phyloP scores from a whole-genome alignment of 2,888 invertebrate species.

The Drosophila picticornis region DNA sequence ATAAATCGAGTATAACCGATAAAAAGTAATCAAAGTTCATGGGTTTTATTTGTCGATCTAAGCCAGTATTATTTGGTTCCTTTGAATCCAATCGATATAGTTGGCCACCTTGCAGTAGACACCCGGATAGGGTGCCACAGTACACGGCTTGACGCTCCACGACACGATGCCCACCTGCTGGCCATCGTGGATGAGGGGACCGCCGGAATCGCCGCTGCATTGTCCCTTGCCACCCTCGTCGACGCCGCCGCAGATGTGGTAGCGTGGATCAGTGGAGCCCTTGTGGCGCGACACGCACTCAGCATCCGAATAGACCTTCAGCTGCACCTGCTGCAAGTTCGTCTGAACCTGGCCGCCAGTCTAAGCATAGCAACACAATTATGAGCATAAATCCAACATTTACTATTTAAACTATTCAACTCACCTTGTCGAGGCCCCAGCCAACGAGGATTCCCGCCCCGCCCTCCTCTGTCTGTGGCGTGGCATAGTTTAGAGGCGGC shows the following conservation, averaged over 20 bases:
- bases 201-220: slow-evolving; percentile 84
- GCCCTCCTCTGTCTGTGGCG: slow-evolving; percentile 66
- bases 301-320: slow-evolving; percentile 83
- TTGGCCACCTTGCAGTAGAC: slow-evolving; percentile 85
- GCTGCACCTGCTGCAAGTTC: slow-evolving; percentile 82
- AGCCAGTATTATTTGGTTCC: slow-evolving; percentile 63
- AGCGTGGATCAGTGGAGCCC: slow-evolving; percentile 60
- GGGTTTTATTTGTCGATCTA: slow-evolving; percentile 19
- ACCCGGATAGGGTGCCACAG: slow-evolving; percentile 84
- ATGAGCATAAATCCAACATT: not conserved
- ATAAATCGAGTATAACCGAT: not conserved
- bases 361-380: slow-evolving; percentile 56
- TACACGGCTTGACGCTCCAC: slow-evolving; percentile 86
- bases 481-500: slow-evolving; percentile 67
- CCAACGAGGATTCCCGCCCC: slow-evolving; percentile 74
- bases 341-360: slow-evolving; percentile 78
- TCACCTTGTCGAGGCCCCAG: slow-evolving; percentile 82
- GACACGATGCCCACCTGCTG: slow-evolving; percentile 85
- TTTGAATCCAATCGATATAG: slow-evolving; percentile 81
- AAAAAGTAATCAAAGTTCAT: not conserved
- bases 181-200: slow-evolving; percentile 78
- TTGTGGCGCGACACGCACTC: slow-evolving; percentile 81
- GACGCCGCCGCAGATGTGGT: slow-evolving; percentile 85
- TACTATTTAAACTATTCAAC: slow-evolving; percentile 3
- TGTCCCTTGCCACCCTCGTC: slow-evolving; percentile 81